Conservation (phyloP, 1,140 invertebrate species). For the Cephus cinctus region DNA sequence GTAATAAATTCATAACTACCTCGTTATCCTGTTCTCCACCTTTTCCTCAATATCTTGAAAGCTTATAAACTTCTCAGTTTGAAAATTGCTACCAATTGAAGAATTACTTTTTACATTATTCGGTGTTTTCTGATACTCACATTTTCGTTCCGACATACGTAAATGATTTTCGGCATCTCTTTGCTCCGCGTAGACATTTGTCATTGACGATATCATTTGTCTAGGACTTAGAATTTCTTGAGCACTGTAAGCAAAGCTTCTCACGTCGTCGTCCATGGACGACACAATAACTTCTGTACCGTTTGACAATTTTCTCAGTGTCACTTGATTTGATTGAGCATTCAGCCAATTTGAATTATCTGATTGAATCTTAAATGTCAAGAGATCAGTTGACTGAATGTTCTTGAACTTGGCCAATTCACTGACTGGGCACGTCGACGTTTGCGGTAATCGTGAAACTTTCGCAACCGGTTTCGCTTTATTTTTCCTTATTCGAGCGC, state of each 20-base stretch:
- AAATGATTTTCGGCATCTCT: no score
- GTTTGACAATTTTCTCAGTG: no score
- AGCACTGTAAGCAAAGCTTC: constrained; percentile 4
- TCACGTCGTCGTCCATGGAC: not conserved
- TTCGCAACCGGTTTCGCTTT: not conserved
- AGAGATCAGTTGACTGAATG: not conserved
- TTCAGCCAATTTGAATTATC: no score
- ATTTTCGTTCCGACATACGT: no score
- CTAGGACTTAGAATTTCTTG: constrained; percentile 16
- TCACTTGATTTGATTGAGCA: no score
- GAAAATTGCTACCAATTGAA: no score
- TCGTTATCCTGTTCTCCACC: not conserved
- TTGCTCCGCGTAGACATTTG: constrained; percentile 10
- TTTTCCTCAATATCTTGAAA: no score
- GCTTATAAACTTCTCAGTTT: no score
- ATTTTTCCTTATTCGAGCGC: not conserved
- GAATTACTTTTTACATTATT: no score
- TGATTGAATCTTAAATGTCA: no score
- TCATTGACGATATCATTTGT: constrained; percentile 9
- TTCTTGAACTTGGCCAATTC: not conserved
- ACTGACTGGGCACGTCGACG: not conserved
- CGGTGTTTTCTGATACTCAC: no score
- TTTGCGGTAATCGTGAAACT: not conserved
- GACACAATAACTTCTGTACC: no score
- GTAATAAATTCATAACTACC: not conserved